A percentile compares a stretch with the other conserved stretches of the same genome.
Evolutionary conservation across 2,888 invertebrate genomes (phyloP).

Genomic region (Auanema sp.): DNA sequence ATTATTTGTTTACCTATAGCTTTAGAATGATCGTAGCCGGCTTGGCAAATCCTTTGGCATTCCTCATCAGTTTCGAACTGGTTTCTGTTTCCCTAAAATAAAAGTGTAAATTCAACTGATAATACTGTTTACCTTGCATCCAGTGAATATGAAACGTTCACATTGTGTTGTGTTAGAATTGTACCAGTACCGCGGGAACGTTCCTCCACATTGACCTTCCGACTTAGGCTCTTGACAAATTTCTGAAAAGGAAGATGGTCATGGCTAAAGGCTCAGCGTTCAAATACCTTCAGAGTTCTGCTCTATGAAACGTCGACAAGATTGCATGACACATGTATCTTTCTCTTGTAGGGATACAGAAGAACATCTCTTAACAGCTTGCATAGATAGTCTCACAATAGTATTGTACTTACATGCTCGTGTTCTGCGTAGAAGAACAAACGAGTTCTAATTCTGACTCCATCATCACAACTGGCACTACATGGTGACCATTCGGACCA

Average conservation of each 20-base stretch:
- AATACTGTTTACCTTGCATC: constrained; percentile 84
- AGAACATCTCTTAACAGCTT: constrained; percentile 28
- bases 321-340: constrained; percentile 58
- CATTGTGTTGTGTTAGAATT: constrained; percentile 76
- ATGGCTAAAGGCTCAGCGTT: background rate
- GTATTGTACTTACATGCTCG: constrained; percentile 29
- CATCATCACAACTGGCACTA: constrained; percentile 67
- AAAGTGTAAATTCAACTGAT: background rate
- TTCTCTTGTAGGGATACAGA: constrained; percentile 60
- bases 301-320: constrained; percentile 55
- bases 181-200: constrained; percentile 85
- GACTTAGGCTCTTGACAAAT: constrained; percentile 81
- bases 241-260: constrained; percentile 69
- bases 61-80: constrained; percentile 65
- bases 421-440: constrained; percentile 63
- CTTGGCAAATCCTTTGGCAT: constrained; percentile 65
- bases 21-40: constrained; percentile 54
- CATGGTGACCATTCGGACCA: constrained; percentile 68
- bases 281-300: constrained; percentile 57
- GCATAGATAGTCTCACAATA: background rate
- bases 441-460: constrained; percentile 70
- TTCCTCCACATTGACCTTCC: constrained; percentile 83
- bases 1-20: constrained; percentile 41
- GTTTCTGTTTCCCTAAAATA: constrained; percentile 53
- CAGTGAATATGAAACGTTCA: constrained; percentile 81